These are phyloP conservation scores for Spodoptera picta DNA, from an alignment of 2,888 invertebrate genomes.

Conservation along the genomic window DNA sequence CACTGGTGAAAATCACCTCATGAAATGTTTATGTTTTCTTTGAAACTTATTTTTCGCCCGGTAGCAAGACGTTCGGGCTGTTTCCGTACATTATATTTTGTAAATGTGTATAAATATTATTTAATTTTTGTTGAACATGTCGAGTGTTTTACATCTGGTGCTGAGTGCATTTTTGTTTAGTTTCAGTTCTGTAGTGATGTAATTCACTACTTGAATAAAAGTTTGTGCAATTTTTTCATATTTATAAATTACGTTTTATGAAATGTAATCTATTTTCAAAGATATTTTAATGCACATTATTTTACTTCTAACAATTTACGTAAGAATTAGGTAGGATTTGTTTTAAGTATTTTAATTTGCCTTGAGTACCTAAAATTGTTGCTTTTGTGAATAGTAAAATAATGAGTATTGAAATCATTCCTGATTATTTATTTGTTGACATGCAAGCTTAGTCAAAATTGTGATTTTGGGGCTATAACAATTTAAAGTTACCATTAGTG, in stretches of 20 bases:
- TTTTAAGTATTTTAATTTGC: slow-evolving; percentile 19
- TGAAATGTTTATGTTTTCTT: slow-evolving; percentile 1
- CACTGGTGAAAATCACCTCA: slow-evolving; percentile 7
- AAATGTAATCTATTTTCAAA: slow-evolving; percentile 39
- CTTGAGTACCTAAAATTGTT: slow-evolving; percentile 7
- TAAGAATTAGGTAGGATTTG: background rate
- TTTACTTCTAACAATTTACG: slow-evolving; percentile 18
- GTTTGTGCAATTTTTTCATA: slow-evolving; percentile 23
- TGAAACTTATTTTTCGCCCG: slow-evolving; percentile 1
- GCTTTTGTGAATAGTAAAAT: slow-evolving; percentile 30
- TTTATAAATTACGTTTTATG: slow-evolving; percentile 31
- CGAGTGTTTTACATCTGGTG: slow-evolving; percentile 77
- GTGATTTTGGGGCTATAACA: slow-evolving; percentile 77
- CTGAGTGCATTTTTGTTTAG: slow-evolving; percentile 75
- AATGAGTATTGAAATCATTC: slow-evolving; percentile 43
- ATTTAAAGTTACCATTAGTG: slow-evolving; percentile 84
- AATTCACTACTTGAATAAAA: slow-evolving; percentile 19
- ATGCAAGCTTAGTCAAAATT: slow-evolving; percentile 77
- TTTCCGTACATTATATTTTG: slow-evolving; percentile 61
- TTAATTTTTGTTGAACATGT: slow-evolving; percentile 79
- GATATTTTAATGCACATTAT: slow-evolving; percentile 42
- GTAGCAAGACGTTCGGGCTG: slow-evolving; percentile 34
- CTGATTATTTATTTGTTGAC: slow-evolving; percentile 57
- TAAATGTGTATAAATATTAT: slow-evolving; percentile 83
- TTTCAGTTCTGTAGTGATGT: slow-evolving; percentile 51